Conservation (phyloP, 2,797 vertebrate species). For the Xenopus petersii region DNA sequence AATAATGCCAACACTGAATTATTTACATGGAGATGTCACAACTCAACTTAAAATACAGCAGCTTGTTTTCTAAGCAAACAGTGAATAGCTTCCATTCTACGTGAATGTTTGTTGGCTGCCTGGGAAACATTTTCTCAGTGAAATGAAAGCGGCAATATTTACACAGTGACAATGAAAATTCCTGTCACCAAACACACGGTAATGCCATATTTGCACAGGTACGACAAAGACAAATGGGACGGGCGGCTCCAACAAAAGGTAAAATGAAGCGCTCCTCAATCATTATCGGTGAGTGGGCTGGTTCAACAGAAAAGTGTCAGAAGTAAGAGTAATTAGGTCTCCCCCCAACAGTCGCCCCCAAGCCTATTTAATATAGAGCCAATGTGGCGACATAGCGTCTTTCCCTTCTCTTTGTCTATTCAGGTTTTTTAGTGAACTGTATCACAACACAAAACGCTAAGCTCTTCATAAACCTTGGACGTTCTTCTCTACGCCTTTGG, state of each 20-base stretch:
- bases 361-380: background rate
- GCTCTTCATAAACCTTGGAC: background rate
- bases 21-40: background rate
- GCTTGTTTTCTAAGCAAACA: background rate
- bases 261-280: background rate
- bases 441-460: background rate
- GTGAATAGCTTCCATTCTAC: background rate
- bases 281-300: background rate
- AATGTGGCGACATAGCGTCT: background rate
- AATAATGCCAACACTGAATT: background rate
- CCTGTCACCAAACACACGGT: background rate
- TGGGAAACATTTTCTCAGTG: constrained; percentile 3
- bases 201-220: background rate
- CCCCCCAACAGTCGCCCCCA: background rate
- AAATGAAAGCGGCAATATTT: constrained; percentile 3
- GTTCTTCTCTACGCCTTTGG: background rate
- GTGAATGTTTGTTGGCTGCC: background rate
- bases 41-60: background rate
- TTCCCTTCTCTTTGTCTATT: background rate
- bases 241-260: background rate
- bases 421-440: background rate
- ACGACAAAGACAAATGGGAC: background rate
- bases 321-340: background rate
- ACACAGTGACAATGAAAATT: background rate
- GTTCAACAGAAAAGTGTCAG: background rate